Evolutionary conservation across 2,797 vertebrate species (phyloP), one percentile per base, ranked within the genome.

Genomic region (Brachyalestes nurse): DNA sequence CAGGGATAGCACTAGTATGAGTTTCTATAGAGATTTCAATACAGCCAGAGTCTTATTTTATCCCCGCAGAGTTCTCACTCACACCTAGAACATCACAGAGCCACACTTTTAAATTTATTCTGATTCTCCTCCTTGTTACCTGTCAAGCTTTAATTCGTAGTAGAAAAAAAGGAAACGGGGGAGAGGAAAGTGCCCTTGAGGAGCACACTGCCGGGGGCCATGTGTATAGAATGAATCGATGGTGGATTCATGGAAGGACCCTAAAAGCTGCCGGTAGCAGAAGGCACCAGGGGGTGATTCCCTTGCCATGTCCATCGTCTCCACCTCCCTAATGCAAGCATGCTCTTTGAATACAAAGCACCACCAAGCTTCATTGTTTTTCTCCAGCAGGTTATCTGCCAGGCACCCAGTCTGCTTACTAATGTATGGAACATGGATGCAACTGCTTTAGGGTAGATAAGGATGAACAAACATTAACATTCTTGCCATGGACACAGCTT

Each of bases 1-100:
- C 85, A 82, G 79, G 84, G 85, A 85, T 85, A 66, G 69, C 60
- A 58, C 55, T 58, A 92, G 90, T 87, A 89, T 88, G 91, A 88
- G 88, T 47, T 85, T 87, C 81, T 87, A 80, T 53, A 80, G 76
- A 28, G 87, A 90, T 91, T 89, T 72, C 86, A 88, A 91, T 90
- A 78, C 42, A 65, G 67, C 83, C 66, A 34, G 86, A 87, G 84
- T 45, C 73, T 70, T 73, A 67, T 75, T 42, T n/a, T 65, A 84
- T 73, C 71, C 34, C 25, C 23, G 8, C 72, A 55, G 61, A 74
- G 69, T 61, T 51, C 40, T 61, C 45, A 25, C 17, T 0, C 57
- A 60, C 40, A 64, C 72, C 49, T 57, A 19, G 49, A 25, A 75
- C 25, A 61, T 69, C 23, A 70, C 71, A 74, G 34, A 73, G 28